Evolutionary conservation across 2,888 invertebrate species (phyloP), one percentile per base, ranked within the genome.

Genomic region (Rhingia campestris): DNA sequence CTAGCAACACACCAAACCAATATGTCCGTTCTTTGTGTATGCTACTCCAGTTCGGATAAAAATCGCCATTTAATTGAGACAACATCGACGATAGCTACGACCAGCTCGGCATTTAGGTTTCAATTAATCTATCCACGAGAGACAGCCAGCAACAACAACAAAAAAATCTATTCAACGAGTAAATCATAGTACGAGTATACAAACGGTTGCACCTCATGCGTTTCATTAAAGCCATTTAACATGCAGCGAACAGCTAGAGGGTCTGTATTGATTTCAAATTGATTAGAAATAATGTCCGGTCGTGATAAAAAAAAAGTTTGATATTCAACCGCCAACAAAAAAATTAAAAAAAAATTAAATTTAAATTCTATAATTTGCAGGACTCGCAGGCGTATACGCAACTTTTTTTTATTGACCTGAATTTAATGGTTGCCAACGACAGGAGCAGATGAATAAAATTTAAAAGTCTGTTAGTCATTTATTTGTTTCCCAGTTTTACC

Each of bases 61-160:
- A 72, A 61, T 43, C 4, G 22, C 6, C 14, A 70, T 59, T 72
- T 72, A 72, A 72, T 72, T 61, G 72, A 61, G 72, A 43, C 51
- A 70, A 59, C 51, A 33, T 51, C 41, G 51, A 32, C 41, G 59
- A 49, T 33, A n/a, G 47, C 56, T 12, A 37, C 14, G 53, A 61
- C 59, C 22, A 22, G 22, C 22, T 22, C 2, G 22, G 22, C 22
- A 22, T 41, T 61, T 61, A 30, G 61, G 6, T 61, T 53, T 51
- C 61, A 53, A 61, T 43, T 72, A 61, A 61, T 72, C 53, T 72
- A 61, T 53, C 51, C 6, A 12, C 14, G 49, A 56, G 5, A 4
- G 10, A 41, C 9, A 22, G 22, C 22, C 22, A 22, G 22, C 22
- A 22, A 22, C 2, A 14, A 63, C 9, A 39, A 51, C 43, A 70